Percentiles rank a stretch among this genome's conserved stretches.
phyloP scores from a whole-genome alignment of 2,797 vertebrate species.

The Pyrrhura leucotis region DNA sequence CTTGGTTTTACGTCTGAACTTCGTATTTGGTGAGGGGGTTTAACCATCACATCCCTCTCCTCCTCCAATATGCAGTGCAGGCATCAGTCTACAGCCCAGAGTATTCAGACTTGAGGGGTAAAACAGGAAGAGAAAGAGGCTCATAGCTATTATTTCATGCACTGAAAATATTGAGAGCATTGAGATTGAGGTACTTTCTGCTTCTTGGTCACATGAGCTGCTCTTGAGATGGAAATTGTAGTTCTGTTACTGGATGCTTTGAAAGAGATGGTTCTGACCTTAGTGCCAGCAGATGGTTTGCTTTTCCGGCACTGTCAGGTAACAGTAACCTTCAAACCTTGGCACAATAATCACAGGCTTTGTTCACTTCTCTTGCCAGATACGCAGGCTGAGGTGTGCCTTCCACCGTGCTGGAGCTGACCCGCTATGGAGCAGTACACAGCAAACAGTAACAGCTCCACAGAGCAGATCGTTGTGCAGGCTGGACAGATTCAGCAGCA shows the following conservation, averaged over 20 bases:
- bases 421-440: constrained; percentile 93
- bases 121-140: neutral
- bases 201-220: neutral
- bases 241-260: neutral
- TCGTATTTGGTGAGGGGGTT: neutral
- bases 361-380: neutral
- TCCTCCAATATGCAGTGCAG: neutral
- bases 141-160: neutral
- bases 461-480: constrained; percentile 97
- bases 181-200: neutral
- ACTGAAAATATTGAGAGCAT: rapidly evolving
- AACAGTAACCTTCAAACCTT: neutral
- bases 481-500: constrained; percentile 95
- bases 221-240: neutral
- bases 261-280: neutral
- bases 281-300: neutral
- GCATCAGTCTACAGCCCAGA: neutral
- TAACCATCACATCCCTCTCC: neutral
- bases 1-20: neutral
- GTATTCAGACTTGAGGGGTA: rapidly evolving
- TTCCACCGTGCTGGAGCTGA: neutral
- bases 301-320: neutral
- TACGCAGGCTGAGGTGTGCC: neutral
- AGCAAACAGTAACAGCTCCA: constrained; percentile 86
- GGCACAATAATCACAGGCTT: neutral